phyloP scores from a whole-genome alignment of 1,140 invertebrate genomes.

The Hermetia illucens region DNA sequence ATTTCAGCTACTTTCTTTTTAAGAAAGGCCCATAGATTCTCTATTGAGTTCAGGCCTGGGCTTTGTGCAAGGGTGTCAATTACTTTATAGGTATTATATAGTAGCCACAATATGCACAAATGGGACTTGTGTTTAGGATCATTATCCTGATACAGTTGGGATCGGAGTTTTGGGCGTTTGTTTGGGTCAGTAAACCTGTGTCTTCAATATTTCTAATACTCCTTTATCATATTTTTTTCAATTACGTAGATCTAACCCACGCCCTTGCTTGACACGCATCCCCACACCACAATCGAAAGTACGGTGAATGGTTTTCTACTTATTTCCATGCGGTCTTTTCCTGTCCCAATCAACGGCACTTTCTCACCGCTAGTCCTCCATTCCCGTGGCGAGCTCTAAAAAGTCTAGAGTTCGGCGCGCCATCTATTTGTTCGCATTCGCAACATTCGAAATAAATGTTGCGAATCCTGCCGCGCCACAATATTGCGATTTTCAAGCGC shows the following conservation, averaged over 20 bases:
- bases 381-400: no score
- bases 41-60: slow-evolving; percentile 4
- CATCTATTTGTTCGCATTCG: slow-evolving; percentile 4
- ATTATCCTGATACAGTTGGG: slow-evolving; percentile 1
- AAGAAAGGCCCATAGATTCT: slow-evolving; percentile 5
- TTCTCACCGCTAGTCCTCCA: no score
- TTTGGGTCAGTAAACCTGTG: neutral
- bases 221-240: slow-evolving; percentile 4
- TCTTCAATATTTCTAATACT: slow-evolving; percentile 5
- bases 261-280: slow-evolving; percentile 4
- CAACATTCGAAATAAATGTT: no score
- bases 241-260: slow-evolving; percentile 1
- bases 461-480: no score
- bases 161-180: neutral
- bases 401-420: no score
- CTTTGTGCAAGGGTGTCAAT: slow-evolving; percentile 6
- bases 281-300: slow-evolving; percentile 7
- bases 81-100: slow-evolving; percentile 3
- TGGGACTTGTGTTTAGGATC: slow-evolving; percentile 2
- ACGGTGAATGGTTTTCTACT: slow-evolving; percentile 3
- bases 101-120: neutral
- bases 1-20: neutral
- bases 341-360: no score
- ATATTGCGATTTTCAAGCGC: neutral
- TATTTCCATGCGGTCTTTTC: slow-evolving; percentile 2